Conservation (phyloP, 2,113 vertebrate genomes). For the Cyphomyrus plagiostoma region DNA sequence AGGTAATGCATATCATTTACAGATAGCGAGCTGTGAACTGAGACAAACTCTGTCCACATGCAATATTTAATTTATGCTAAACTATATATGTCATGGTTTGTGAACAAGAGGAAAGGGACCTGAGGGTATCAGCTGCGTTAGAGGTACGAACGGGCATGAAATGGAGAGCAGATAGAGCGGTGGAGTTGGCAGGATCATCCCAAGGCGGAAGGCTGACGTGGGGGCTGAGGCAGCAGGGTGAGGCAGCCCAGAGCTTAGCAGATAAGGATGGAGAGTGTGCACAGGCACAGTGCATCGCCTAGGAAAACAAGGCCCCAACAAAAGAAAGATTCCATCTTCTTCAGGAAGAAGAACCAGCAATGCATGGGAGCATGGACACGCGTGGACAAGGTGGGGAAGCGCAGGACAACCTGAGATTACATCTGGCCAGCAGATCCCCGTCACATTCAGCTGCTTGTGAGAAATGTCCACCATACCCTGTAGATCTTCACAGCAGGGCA, state of each 20-base stretch:
- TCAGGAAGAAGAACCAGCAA: not conserved
- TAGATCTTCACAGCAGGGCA: not conserved
- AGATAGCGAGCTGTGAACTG: not conserved
- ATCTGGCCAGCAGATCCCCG: not conserved
- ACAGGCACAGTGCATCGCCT: not conserved
- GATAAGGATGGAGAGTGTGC: not conserved
- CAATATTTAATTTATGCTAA: not conserved
- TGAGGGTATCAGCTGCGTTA: not conserved
- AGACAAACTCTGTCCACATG: not conserved
- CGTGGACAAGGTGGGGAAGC: no score
- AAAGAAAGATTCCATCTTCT: not conserved
- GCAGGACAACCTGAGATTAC: not conserved
- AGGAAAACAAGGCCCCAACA: not conserved
- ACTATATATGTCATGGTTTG: not conserved
- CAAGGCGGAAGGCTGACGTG: not conserved
- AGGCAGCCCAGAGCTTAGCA: not conserved
- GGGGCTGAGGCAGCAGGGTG: not conserved
- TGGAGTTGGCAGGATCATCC: not conserved
- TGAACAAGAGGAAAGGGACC: not conserved
- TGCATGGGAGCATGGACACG: not conserved
- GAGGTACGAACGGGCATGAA: not conserved
- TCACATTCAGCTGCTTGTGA: not conserved
- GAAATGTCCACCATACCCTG: not conserved
- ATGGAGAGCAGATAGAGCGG: not conserved
- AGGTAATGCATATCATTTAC: not conserved